Percentiles rank a stretch among this genome's conserved stretches.
Evolutionary conservation across 1,140 invertebrate genomes (phyloP).

Genomic region (Chrysoperla carnea): DNA sequence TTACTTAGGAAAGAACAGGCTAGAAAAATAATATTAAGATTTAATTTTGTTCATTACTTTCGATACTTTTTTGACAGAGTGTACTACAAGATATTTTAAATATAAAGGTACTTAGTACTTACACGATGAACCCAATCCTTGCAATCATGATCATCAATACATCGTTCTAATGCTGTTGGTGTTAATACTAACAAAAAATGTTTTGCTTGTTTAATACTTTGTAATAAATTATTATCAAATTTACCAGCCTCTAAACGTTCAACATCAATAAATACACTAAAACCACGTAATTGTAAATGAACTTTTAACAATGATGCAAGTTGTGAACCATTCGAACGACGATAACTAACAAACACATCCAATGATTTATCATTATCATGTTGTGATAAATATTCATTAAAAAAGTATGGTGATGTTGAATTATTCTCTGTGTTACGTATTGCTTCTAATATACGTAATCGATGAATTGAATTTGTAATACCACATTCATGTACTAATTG

Average conservation of each 20-base stretch:
- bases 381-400: constrained; percentile 41
- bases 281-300: constrained; percentile 85
- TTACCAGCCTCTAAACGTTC: constrained; percentile 92
- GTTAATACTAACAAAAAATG: constrained; percentile 94
- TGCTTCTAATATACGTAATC: constrained; percentile 73
- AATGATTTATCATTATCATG: constrained; percentile 50
- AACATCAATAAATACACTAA: constrained; percentile 91
- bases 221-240: constrained; percentile 94
- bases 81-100: too few relatives aligned
- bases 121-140: constrained; percentile 99
- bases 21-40: too few relatives aligned
- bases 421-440: constrained; percentile 57
- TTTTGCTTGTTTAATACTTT: constrained; percentile 91
- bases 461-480: constrained; percentile 88
- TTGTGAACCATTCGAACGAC: constrained; percentile 94
- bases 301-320: constrained; percentile 85
- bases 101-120: too few relatives aligned
- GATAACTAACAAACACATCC: constrained; percentile 97
- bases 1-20: too few relatives aligned
- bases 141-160: constrained; percentile 77
- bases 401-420: constrained; percentile 31
- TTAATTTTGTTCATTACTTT: too few relatives aligned
- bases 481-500: constrained; percentile 78
- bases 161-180: constrained; percentile 84
- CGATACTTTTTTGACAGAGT: too few relatives aligned